Evolutionary conservation across 2,888 invertebrate species (phyloP).

Genomic region (Patella depressa): DNA sequence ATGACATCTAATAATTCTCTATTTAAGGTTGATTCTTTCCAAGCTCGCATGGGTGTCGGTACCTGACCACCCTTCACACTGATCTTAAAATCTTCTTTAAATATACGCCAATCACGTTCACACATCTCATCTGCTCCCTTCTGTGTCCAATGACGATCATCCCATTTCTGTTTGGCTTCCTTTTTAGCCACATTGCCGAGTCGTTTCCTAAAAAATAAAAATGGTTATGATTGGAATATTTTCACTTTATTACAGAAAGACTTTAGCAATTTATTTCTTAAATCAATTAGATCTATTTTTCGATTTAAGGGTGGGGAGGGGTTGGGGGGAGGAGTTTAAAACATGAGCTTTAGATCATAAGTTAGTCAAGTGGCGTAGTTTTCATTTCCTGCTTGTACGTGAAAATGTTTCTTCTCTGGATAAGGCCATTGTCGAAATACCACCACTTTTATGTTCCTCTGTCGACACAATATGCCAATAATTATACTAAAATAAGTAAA

Average conservation of each 20-base stretch:
- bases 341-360: too few species aligned
- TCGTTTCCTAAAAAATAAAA: constrained; percentile 73
- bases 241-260: neutral
- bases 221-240: constrained; percentile 8
- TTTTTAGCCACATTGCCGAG: constrained; percentile 92
- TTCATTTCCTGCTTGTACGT: too few species aligned
- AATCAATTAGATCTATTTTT: neutral
- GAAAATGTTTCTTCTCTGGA: too few species aligned
- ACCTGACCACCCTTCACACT: constrained; percentile 97
- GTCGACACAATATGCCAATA: too few species aligned
- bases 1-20: constrained; percentile 93
- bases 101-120: constrained; percentile 99
- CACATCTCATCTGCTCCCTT: constrained; percentile 96
- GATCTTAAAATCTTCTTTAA: constrained; percentile 98
- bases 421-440: too few species aligned
- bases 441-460: too few species aligned
- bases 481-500: too few species aligned
- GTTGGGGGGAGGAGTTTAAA: too few species aligned
- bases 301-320: neutral
- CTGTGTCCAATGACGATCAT: constrained; percentile 97
- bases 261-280: neutral
- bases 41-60: constrained; percentile 94
- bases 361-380: too few species aligned
- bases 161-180: constrained; percentile 99
- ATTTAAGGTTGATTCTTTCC: constrained; percentile 90